phyloP scores from a whole-genome alignment of 2,797 vertebrate species.

The Apogon hyalosoma region DNA sequence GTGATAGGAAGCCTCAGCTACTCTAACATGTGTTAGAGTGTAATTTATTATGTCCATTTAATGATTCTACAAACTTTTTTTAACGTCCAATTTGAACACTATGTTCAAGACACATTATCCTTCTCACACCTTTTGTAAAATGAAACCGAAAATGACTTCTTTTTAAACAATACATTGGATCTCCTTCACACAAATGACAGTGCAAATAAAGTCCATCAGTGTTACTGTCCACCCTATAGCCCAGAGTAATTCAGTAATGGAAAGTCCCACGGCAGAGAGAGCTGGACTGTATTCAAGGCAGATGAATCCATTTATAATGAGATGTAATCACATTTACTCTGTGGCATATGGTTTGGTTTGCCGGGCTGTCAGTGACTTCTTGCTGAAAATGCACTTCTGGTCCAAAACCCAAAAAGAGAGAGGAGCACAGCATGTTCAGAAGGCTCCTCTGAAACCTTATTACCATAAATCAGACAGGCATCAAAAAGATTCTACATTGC shows the following conservation, averaged over 20 bases:
- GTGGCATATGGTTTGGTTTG: constrained; percentile 63
- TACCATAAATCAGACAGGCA: constrained; percentile 72
- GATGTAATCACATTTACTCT: constrained; percentile 66
- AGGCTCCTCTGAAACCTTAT: constrained; percentile 59
- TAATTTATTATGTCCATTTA: constrained; percentile 61
- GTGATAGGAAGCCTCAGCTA: constrained; percentile 49
- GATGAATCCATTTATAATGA: constrained; percentile 67
- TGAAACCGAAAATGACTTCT: background rate
- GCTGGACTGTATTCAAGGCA: constrained; percentile 56
- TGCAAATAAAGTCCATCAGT: constrained; percentile 14
- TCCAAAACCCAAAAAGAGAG: constrained; percentile 52
- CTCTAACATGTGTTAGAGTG: constrained; percentile 62
- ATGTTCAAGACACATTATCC: constrained; percentile 22
- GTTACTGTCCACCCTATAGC: constrained; percentile 21
- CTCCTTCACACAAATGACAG: background rate
- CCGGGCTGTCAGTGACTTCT: constrained; percentile 45
- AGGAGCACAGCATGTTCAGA: constrained; percentile 35
- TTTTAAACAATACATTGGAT: background rate
- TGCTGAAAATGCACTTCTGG: constrained; percentile 72
- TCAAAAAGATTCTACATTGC: constrained; percentile 47
- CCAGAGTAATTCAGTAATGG: constrained; percentile 49
- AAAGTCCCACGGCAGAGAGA: constrained; percentile 34
- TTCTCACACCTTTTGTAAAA: constrained; percentile 10
- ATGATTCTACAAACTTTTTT: constrained; percentile 61
- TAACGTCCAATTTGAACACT: constrained; percentile 43